Evolutionary conservation across 2,797 vertebrate genomes (phyloP).

Genomic region (Mastacembelus armatus): DNA sequence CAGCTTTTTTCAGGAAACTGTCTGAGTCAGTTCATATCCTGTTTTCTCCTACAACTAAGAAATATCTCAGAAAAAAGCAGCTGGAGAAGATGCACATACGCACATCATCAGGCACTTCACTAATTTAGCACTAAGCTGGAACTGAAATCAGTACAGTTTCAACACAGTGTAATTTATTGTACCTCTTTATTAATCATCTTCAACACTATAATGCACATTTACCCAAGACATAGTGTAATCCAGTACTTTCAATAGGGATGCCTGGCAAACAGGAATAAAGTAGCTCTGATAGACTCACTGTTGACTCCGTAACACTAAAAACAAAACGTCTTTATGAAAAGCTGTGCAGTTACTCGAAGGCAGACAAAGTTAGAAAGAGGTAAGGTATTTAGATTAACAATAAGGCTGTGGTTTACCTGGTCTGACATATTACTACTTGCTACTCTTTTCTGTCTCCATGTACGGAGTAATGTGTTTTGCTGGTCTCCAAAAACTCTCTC

Average conservation of each 20-base stretch:
- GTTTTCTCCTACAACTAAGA: constrained; percentile 38
- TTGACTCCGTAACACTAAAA: neutral
- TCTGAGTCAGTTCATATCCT: constrained; percentile 41
- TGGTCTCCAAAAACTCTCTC: neutral
- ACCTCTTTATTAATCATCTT: constrained; percentile 35
- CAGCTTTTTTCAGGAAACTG: constrained; percentile 10
- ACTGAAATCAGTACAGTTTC: too few relatives aligned
- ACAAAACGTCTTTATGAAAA: neutral
- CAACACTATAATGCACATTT: constrained; percentile 1
- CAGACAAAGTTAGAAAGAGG: neutral
- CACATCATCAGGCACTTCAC: too few relatives aligned
- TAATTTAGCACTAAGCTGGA: too few relatives aligned
- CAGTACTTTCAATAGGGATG: neutral
- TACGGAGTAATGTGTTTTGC: neutral
- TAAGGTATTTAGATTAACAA: neutral
- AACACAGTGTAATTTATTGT: too few relatives aligned
- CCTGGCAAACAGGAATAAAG: neutral
- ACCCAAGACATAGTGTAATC: constrained; percentile 2
- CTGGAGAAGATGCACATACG: neutral
- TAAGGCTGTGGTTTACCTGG: neutral
- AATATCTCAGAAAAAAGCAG: neutral
- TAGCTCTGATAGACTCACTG: neutral
- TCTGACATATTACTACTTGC: too few relatives aligned
- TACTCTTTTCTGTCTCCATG: neutral
- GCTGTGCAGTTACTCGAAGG: neutral